Evolutionary conservation across 2,113 vertebrate species (phyloP), one percentile per base, ranked within the genome.

Genomic region (Peromyscus maniculatus): DNA sequence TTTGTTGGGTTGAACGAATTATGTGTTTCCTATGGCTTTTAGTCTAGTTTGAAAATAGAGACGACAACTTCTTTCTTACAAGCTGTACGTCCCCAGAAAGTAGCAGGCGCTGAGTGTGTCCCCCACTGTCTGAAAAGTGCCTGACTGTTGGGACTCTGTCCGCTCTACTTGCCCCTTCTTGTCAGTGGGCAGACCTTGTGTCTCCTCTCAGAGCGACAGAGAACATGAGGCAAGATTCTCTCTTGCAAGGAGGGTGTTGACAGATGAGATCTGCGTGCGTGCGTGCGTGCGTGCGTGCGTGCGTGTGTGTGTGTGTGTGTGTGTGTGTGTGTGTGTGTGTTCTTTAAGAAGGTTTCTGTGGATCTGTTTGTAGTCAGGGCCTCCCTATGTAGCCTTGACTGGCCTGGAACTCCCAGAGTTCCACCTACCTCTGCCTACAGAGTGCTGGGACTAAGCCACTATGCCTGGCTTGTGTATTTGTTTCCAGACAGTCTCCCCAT

Each of bases 111-210:
- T 69, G 43, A 28, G 3, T 39, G 9, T 33, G 49, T 26, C 52
- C 5, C 78, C 0, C 26, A 11, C 8, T 12, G 1, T n/a, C 22
- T 49, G 57, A 69, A 49, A 62, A 1, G 7, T 21, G 4, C 49
- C 46, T 46, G 59, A 15, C 46, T 12, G 1, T 0, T 13, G 3
- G n/a, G 1, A 5, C 6, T 82, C 86, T 26, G 0, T 8, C 24
- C 52, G 17, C 0, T 36, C 33, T 4, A 7, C 7, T 39, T 3
- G 31, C 10, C 39, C 80, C n/a, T 67, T 84, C 31, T 75, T 69
- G 71, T 33, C 82, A 26, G 8, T 49, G 10, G 67, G 11, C 33
- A 74, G 79, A 64, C 5, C 15, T 33, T 88, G 33, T 49, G 72
- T 86, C 84, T 46, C 43, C 39, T 89, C 55, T 55, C 43, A 89